Conservation (phyloP, 2,797 vertebrate genomes). For the Bucorvus abyssinicus region DNA sequence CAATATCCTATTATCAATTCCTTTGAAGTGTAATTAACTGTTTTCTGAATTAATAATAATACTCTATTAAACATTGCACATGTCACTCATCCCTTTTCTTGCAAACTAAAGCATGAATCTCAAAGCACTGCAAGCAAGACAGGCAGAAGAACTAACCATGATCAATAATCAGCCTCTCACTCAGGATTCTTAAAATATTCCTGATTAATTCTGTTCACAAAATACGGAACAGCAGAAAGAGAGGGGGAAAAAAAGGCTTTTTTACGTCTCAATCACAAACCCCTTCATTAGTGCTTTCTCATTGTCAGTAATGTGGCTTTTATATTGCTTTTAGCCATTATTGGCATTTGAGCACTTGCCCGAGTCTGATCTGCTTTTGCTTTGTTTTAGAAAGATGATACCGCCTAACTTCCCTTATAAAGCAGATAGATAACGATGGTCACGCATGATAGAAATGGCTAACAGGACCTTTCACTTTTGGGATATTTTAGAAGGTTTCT, state of each 20-base stretch:
- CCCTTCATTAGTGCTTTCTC: not conserved
- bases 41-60: not conserved
- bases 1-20: not conserved
- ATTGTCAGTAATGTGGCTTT: not conserved
- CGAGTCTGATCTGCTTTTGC: not conserved
- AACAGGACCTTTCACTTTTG: not conserved
- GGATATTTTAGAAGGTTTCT: not conserved
- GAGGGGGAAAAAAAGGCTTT: not conserved
- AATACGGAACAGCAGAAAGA: not conserved
- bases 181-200: not conserved
- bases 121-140: not conserved
- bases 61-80: not conserved
- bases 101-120: not conserved
- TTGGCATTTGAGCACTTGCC: not conserved
- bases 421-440: not conserved
- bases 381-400: not conserved
- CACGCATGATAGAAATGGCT: not conserved
- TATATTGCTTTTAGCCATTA: not conserved
- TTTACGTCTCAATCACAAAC: not conserved
- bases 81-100: not conserved
- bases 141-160: not conserved
- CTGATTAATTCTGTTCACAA: not conserved
- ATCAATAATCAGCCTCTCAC: not conserved
- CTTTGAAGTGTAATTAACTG: not conserved
- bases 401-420: not conserved